Percentiles rank a stretch among this genome's conserved stretches.
Conservation (phyloP, 2,113 vertebrate genomes). For the Phoenicopterus ruber region DNA sequence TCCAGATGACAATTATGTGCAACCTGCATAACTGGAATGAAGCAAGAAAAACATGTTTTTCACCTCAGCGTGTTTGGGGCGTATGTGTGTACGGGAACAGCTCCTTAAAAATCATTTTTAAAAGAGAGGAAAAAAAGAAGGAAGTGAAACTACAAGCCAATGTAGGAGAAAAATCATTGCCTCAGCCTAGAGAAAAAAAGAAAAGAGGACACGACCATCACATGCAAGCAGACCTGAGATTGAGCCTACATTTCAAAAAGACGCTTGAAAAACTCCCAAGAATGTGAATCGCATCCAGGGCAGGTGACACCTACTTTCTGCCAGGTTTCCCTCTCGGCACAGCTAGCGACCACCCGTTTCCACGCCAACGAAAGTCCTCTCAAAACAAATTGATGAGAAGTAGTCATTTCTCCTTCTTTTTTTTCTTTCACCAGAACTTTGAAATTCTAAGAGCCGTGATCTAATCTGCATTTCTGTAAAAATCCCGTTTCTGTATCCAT, state of each 20-base stretch:
- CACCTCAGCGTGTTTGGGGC: background rate
- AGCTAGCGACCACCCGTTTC: background rate
- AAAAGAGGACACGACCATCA: background rate
- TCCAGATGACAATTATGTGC: background rate
- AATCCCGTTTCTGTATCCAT: background rate
- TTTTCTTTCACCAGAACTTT: conserved; percentile 17
- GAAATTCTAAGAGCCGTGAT: background rate
- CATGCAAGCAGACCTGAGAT: background rate
- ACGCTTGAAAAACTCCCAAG: background rate
- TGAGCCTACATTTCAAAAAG: background rate
- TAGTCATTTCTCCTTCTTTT: background rate
- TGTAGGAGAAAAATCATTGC: background rate
- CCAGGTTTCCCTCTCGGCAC: background rate
- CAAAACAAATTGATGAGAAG: background rate
- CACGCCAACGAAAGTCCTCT: background rate
- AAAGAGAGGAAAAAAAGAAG: background rate
- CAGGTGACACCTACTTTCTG: background rate
- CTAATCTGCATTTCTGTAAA: background rate
- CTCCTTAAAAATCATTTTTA: background rate
- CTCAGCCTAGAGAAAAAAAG: background rate
- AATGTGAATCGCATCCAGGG: background rate
- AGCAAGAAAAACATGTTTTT: background rate
- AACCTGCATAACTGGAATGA: background rate
- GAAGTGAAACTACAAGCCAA: background rate
- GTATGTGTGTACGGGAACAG: background rate